Evolutionary conservation across 2,113 vertebrate species (phyloP), one percentile per base, ranked within the genome.

Genomic region (Uria aalge): DNA sequence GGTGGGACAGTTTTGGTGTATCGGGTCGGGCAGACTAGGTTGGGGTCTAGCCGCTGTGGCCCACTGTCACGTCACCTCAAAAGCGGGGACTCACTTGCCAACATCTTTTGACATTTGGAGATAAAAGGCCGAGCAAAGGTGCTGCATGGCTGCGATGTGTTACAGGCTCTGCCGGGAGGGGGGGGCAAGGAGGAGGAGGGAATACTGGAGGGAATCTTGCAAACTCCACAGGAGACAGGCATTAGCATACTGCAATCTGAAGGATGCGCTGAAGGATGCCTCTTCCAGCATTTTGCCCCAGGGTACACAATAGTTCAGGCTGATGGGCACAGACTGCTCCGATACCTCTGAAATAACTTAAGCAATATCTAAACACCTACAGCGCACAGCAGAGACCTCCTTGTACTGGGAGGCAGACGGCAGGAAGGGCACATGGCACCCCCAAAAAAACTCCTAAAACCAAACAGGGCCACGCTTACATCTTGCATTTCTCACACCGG

Each of bases 331-430:
- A 74, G 5, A 41, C 20, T 50, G 57, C 53, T 66, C 56, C 27
- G 16, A 53, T 4, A 48, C 34, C 48, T 78, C 43, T 38, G 41
- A 85, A 84, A 64, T 45, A 32, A 40, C 21, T 50, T 41, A 11
- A 0, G 26, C 47, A 55, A 3, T 40, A 67, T 36, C 55, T 82
- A 64, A 82, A 83, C 17, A 36, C 13, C 30, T 47, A 6, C 22
- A 53, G 52, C 0, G 0, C 8, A 52, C 14, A 48, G 40, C 3
- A 9, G 29, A 79, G 34, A 52, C 36, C 29, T 77, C 32, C 27
- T 57, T 30, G 21, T 15, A 19, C 24, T 16, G 24, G 24, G 11
- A 71, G 6, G 9, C 2, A 16, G 14, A 1, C 21, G 29, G 41
- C 17, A 48, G 1, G 3, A 50, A 17, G 26, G 40, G 66, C 32